Evolutionary conservation across 2,113 vertebrate genomes (phyloP).

Genomic region (Eclectus roratus): DNA sequence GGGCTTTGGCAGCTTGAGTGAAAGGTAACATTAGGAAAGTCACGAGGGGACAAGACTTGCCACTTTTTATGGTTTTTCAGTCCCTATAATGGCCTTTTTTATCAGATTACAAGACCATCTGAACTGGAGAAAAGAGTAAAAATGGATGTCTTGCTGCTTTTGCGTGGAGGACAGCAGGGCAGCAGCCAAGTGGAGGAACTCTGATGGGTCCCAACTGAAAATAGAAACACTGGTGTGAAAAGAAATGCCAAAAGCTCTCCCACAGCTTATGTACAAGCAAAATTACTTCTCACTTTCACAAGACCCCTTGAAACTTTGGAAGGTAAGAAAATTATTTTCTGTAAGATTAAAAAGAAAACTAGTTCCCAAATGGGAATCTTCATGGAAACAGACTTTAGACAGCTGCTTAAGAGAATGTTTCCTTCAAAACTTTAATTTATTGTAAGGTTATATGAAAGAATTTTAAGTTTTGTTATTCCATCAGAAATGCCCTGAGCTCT

Average conservation of each 20-base stretch:
- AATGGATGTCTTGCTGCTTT: not conserved
- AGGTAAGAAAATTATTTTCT: not conserved
- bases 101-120: not conserved
- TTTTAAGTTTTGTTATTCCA: not conserved
- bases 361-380: not conserved
- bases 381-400: not conserved
- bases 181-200: not conserved
- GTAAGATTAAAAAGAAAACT: not conserved
- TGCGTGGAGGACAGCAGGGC: not conserved
- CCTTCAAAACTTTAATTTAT: not conserved
- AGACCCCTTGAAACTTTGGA: not conserved
- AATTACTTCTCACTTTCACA: not conserved
- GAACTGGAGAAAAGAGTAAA: not conserved
- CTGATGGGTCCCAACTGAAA: not conserved
- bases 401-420: not conserved
- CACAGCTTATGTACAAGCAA: not conserved
- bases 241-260: not conserved
- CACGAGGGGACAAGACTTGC: not conserved
- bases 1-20: slow-evolving; percentile 38
- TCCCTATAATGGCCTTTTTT: not conserved
- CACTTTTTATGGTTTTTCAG: not conserved
- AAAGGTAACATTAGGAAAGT: slow-evolving; percentile 43
- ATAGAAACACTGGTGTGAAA: not conserved
- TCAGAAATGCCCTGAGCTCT: not conserved
- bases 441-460: not conserved